Evolutionary conservation across 2,888 invertebrate species (phyloP), one percentile per base, ranked within the genome.

Genomic region (Tuberolachnus salignus): DNA sequence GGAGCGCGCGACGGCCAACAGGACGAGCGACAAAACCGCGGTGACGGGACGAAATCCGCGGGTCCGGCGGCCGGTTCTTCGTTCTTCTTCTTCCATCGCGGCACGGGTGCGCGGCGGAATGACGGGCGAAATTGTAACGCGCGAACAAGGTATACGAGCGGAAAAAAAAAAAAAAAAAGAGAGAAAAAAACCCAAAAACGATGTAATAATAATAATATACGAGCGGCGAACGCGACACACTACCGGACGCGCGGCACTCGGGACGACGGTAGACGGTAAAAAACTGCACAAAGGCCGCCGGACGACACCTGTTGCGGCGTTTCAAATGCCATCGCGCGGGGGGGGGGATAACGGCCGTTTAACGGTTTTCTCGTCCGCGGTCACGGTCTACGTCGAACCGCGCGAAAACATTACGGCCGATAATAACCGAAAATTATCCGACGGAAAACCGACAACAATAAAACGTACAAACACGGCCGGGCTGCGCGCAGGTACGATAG

Each of bases 61-160:
- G 14, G 19, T 10, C 51, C 49, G 21, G 8, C 19, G 11, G 19
- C 23, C 1, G 44, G 49, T 26, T 42, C 78, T 69, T 49, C 34
- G 34, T 34, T 78, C 78, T 21, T 78, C 69, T 69, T 78, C 78
- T 78, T 78, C 78, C 78, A 78, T 78, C 21, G 34, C n/a, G 10
- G 2, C 19, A 44, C 16, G 23, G 19, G 14, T 34, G 16, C 4
- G 19, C 75, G 10, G 23, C 26, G 19, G 14, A 46, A 57, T 26
- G 23, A 8, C 57, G 16, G n/a, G 3, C 34, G 34, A 34, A 34
- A 34, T 34, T n/a, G 21, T n/a, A 69, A 34, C n/a, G 19, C 44
- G 19, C 13, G n/a, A 67, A 53, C 44, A 21, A 21, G 23, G 34
- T 10, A 21, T 34, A 26, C 14, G 13, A 67, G 51, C n/a, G 11